Base-by-base conservation (phyloP, 2,888 invertebrate genomes). In the Rhingia campestris region DNA sequence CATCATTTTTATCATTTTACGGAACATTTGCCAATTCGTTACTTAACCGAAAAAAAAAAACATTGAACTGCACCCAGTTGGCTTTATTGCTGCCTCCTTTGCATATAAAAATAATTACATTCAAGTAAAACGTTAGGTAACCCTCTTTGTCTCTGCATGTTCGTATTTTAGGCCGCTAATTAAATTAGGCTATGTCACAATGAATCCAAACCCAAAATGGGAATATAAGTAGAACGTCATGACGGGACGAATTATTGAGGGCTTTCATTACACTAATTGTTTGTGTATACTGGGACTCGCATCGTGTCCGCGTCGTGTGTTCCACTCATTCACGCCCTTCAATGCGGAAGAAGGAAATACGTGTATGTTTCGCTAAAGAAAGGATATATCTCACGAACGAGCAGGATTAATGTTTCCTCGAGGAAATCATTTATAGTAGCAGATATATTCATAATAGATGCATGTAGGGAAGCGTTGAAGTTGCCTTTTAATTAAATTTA, bases 261-360 rank as follows among this genome's bases (percentile, higher is more conserved):
- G 14, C 64, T 67, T 75, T 75, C 66, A 75, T 75, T 75, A 75
- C 43, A 59, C 59, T 75, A 75, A 75, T 75, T 75, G 75, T 75
- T 75, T 75, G 75, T 75, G 47, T 47, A 30, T 14, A 43, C 35
- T 32, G 37, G 45, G 45, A 75, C 63, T 75, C 33, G 66, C 59
- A 22, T 22, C 22, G 58, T 59, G 39, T 47, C 37, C 14, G 4
- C 9, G 6, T 9, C 12, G n/a, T 39, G n/a, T 37, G 45, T 9
- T 32, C 33, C 45, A 56, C 56, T 74, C 30, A 64, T 67, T 66
- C 66, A 75, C 67, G 67, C 75, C 66, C 75, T 75, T 58, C 35
- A 35, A 51, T 51, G 39, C 22, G 75, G 58, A 59, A 59, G 41
- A 53, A 74, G 51, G 37, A 75, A 51, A 61, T 43, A 30, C 9